These are phyloP conservation scores for Parus major DNA, from an alignment of 2,113 vertebrate species.

Conservation along the genomic window DNA sequence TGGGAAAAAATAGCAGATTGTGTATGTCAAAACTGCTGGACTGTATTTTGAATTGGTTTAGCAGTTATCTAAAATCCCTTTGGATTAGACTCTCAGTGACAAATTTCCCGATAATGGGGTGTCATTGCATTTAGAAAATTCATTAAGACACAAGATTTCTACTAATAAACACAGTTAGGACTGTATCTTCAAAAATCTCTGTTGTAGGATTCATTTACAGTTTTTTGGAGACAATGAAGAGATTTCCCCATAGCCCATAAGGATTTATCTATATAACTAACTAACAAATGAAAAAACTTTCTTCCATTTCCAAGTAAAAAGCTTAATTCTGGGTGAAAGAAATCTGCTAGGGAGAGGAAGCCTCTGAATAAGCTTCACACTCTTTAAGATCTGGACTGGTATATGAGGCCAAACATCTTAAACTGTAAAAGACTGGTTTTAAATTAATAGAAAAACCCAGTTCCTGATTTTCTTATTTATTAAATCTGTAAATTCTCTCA, in stretches of 20 bases:
- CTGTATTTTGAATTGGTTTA: not conserved
- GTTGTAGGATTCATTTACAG: not conserved
- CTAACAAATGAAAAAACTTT: not conserved
- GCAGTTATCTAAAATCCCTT: not conserved
- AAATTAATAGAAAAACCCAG: not conserved
- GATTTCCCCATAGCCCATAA: not conserved
- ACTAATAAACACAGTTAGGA: not conserved
- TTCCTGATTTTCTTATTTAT: not conserved
- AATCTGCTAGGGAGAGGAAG: not conserved
- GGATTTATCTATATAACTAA: not conserved
- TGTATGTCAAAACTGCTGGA: not conserved
- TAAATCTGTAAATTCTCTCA: not conserved
- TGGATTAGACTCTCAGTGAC: not conserved
- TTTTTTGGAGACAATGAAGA: not conserved
- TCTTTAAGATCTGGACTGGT: not conserved
- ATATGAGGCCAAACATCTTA: not conserved
- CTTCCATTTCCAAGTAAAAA: not conserved
- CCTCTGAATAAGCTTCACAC: not conserved
- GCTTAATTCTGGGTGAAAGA: not conserved
- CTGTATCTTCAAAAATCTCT: not conserved
- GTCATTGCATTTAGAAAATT: not conserved
- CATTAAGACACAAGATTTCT: not conserved
- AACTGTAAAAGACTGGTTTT: not conserved
- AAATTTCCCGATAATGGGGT: not conserved
- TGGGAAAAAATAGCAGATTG: not conserved